These are phyloP conservation scores for Colletes gigas DNA, from an alignment of 1,140 invertebrate genomes.

Conservation along the genomic window DNA sequence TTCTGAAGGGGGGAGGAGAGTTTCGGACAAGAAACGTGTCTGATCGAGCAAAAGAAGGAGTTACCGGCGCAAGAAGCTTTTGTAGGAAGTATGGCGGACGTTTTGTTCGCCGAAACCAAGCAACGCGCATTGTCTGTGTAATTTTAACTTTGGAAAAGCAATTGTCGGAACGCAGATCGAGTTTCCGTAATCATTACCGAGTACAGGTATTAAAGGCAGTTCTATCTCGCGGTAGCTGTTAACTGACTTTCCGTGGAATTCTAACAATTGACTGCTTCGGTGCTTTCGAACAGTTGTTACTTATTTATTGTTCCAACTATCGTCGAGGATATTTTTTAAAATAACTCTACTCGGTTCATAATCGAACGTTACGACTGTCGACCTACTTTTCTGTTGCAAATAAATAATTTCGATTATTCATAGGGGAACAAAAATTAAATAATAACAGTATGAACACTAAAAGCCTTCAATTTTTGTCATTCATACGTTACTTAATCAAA, in stretches of 20 bases:
- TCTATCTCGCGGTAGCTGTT: conserved; percentile 1
- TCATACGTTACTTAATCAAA: no score
- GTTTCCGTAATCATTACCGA: conserved; percentile 7
- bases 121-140: background rate
- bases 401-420: no score
- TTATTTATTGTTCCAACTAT: no score
- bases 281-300: background rate
- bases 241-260: background rate
- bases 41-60: background rate
- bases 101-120: background rate
- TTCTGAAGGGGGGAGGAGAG: no score
- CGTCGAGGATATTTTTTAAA: no score
- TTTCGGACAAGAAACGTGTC: no score
- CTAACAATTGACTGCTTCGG: background rate
- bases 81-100: background rate
- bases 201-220: background rate
- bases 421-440: no score
- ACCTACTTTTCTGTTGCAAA: no score
- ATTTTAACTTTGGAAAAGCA: conserved; percentile 2
- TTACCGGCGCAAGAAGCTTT: background rate
- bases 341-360: no score
- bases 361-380: no score
- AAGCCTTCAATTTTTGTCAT: no score
- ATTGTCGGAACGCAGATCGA: background rate
- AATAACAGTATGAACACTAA: no score